Percentiles rank a stretch among this genome's conserved stretches.
phyloP scores from a whole-genome alignment of 2,888 invertebrate genomes.

The Hanleya hanleyi region DNA sequence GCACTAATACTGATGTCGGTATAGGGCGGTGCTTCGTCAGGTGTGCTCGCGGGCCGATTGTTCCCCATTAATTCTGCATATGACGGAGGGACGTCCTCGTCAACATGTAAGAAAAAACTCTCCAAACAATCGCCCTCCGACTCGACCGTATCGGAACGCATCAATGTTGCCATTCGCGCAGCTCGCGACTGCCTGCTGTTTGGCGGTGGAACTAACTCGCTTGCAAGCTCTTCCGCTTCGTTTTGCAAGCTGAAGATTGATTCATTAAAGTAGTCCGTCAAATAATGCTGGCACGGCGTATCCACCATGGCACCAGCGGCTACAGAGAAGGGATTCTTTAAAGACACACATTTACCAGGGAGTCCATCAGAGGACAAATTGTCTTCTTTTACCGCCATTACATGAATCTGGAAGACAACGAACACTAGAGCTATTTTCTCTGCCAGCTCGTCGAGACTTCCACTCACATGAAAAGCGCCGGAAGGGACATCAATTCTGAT shows the following conservation, averaged over 20 bases:
- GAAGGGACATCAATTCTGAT: background rate
- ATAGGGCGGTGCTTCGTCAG: background rate
- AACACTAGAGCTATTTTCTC: background rate
- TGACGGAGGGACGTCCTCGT: background rate
- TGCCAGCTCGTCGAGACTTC: constrained; percentile 3
- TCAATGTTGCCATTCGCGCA: constrained; percentile 5
- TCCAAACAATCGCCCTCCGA: constrained; percentile 4
- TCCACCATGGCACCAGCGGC: background rate
- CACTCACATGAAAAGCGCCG: constrained; percentile 1
- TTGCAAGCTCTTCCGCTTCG: background rate
- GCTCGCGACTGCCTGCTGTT: background rate
- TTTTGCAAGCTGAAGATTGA: background rate
- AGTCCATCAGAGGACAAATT: background rate
- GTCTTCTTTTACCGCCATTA: background rate
- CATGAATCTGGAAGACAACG: background rate
- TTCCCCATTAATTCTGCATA: background rate
- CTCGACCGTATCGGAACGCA: background rate
- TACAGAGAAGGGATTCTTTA: background rate
- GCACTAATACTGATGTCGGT: background rate
- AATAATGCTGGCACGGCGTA: background rate
- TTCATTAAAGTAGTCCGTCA: background rate
- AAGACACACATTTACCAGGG: background rate
- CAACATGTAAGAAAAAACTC: background rate
- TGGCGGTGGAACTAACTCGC: background rate
- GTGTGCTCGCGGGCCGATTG: background rate